A percentile compares a stretch with the other conserved stretches of the same genome.
Evolutionary conservation across 2,797 vertebrate genomes (phyloP).

Genomic region (Champsocephalus gunnari): DNA sequence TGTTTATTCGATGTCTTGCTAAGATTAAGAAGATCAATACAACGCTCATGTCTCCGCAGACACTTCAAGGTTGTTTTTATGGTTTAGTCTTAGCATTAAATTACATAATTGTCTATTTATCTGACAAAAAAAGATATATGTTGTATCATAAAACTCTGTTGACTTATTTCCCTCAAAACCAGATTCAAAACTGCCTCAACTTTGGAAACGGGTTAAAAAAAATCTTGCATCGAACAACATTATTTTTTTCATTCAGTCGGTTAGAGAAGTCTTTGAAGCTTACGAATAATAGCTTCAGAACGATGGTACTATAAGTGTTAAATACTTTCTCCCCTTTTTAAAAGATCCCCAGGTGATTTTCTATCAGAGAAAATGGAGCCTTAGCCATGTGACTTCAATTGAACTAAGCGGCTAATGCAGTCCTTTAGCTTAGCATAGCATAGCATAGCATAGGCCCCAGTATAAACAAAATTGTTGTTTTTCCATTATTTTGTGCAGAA

Average conservation of each 20-base stretch:
- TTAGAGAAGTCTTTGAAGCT: background rate
- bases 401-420: background rate
- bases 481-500: background rate
- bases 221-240: background rate
- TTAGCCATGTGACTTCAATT: conserved; percentile 6
- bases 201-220: background rate
- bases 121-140: too few relatives aligned
- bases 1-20: background rate
- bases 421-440: background rate
- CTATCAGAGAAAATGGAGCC: background rate
- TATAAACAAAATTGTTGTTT: background rate
- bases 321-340: background rate
- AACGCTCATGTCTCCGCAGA: background rate
- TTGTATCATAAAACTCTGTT: background rate
- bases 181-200: background rate
- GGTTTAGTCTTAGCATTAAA: background rate
- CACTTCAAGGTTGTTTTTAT: too few relatives aligned
- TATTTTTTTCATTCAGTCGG: background rate
- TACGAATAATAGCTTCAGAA: background rate
- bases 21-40: background rate
- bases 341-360: background rate
- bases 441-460: background rate
- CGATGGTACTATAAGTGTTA: background rate
- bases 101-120: too few relatives aligned
- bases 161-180: too few relatives aligned